Evolutionary conservation across 2,888 invertebrate genomes (phyloP).

Genomic region (Pollenia amentaria): DNA sequence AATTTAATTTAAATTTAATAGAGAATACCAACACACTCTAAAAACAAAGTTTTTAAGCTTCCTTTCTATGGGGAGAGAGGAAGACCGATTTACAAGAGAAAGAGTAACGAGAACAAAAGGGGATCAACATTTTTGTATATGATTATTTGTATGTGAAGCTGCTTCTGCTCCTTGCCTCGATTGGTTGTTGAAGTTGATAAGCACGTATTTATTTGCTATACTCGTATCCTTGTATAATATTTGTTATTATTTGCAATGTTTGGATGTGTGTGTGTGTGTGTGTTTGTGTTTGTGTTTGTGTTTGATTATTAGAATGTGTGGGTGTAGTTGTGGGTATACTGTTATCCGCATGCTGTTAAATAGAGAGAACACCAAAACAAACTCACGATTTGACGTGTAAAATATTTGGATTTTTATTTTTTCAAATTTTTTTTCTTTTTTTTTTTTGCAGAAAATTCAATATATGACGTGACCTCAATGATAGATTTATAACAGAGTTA

Average conservation of each 20-base stretch:
- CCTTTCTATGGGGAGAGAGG: neutral
- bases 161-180: neutral
- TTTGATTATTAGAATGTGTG: neutral
- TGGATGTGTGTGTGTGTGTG: neutral
- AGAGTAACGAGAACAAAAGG: neutral
- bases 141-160: slow-evolving; percentile 19
- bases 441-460: slow-evolving; percentile 75
- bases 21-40: slow-evolving; percentile 37
- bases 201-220: slow-evolving; percentile 74
- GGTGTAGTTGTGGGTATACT: neutral
- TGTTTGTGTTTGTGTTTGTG: neutral
- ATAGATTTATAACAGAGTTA: slow-evolving; percentile 73
- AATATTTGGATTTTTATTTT: slow-evolving; percentile 50
- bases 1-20: slow-evolving; percentile 69
- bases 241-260: slow-evolving; percentile 1
- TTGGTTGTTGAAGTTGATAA: slow-evolving; percentile 61
- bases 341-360: neutral
- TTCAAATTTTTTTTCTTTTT: slow-evolving; percentile 30
- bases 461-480: slow-evolving; percentile 79
- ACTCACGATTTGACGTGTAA: slow-evolving; percentile 70
- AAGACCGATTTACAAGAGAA: too few relatives aligned
- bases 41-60: slow-evolving; percentile 41
- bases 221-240: slow-evolving; percentile 66
- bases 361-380: slow-evolving; percentile 54
- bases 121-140: slow-evolving; percentile 16